Conservation (phyloP, 2,797 vertebrate species). For the Poliocrania exsul region DNA sequence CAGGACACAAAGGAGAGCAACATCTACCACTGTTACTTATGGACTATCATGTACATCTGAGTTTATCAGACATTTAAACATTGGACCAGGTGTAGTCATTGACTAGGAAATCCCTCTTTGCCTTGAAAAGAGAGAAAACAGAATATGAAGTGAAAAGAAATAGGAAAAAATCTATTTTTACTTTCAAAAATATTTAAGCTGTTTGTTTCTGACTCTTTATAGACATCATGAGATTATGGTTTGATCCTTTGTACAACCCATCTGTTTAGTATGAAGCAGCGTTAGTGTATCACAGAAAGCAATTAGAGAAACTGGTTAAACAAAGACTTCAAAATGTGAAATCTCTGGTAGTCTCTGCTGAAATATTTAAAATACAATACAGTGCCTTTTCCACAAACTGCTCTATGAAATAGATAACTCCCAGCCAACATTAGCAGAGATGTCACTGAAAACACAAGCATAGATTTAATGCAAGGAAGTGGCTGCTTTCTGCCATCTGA, state of each 20-base stretch:
- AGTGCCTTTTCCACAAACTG: not conserved
- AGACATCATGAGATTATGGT: not conserved
- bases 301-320: conserved; percentile 27
- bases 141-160: not conserved
- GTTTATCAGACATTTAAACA: not conserved
- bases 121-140: not conserved
- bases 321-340: not conserved
- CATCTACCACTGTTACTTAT: not conserved
- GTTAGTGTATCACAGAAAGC: not conserved
- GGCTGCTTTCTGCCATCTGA: not conserved
- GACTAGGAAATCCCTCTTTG: not conserved
- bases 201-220: not conserved
- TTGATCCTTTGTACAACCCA: not conserved
- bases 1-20: not conserved
- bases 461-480: not conserved
- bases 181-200: conserved; percentile 20
- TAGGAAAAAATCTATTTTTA: not conserved
- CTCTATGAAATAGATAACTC: not conserved
- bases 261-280: not conserved
- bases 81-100: not conserved
- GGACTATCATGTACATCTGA: not conserved
- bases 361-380: not conserved
- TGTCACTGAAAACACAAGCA: not conserved
- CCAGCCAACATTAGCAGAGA: not conserved
- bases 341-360: not conserved